Conservation (phyloP, 2,797 vertebrate genomes). For the Manis pentadactyla region DNA sequence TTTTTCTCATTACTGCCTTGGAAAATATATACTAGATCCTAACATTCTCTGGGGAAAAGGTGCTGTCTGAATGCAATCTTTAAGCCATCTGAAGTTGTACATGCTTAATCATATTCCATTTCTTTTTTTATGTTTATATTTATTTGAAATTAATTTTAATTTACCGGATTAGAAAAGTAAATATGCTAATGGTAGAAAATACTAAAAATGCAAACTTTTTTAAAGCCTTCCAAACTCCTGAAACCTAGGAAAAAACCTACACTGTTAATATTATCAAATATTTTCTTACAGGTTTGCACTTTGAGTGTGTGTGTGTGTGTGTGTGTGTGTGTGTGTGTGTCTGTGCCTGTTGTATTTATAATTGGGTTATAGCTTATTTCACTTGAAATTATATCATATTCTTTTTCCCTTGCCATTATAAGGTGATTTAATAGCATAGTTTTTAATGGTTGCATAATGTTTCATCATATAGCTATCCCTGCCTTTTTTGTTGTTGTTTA, state of each 20-base stretch:
- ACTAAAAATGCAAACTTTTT: neutral
- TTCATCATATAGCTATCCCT: neutral
- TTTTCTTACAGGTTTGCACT: neutral
- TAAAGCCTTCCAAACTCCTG: neutral
- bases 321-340: neutral
- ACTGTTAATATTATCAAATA: neutral
- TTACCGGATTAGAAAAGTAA: conserved; percentile 21
- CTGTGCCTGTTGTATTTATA: neutral
- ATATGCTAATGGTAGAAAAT: neutral
- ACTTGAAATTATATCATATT: neutral
- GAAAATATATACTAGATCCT: neutral
- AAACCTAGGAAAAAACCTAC: neutral
- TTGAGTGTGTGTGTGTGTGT: neutral
- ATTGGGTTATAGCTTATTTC: conserved; percentile 14
- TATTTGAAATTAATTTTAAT: neutral
- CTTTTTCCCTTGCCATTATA: neutral
- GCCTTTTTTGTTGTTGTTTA: conserved; percentile 1
- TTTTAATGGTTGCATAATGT: neutral
- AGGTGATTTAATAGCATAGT: neutral
- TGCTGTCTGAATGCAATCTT: neutral
- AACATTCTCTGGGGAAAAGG: neutral
- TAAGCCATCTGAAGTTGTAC: neutral
- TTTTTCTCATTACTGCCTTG: conserved; percentile 35
- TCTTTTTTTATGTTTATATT: neutral
- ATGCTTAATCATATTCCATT: neutral